Evolutionary conservation across 2,888 invertebrate species (phyloP).

Genomic region (Zaprionus obscuricornis): DNA sequence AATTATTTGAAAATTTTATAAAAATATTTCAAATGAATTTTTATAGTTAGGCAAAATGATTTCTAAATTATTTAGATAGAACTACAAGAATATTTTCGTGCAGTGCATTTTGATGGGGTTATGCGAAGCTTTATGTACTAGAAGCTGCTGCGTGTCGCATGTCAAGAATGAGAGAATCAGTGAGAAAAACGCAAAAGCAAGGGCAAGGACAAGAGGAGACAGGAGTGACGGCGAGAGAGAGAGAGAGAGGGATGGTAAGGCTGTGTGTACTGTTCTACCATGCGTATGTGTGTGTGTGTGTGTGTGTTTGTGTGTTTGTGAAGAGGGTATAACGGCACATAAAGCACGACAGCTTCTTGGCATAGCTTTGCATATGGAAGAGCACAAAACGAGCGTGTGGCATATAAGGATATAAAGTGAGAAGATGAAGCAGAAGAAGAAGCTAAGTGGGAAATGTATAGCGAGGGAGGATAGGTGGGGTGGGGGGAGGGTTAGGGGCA

Average conservation of each 20-base stretch:
- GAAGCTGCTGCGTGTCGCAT: conserved; percentile 51
- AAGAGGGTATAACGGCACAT: conserved; percentile 44
- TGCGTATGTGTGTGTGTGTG: too few species aligned
- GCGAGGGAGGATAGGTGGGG: not conserved
- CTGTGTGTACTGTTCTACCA: too few species aligned
- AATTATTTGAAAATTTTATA: not conserved
- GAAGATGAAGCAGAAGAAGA: too few species aligned
- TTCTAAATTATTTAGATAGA: not conserved
- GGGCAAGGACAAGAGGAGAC: not conserved
- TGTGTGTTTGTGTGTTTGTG: too few species aligned
- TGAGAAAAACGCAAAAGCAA: not conserved
- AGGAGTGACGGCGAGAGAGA: not conserved
- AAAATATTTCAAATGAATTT: not conserved
- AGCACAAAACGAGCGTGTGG: conserved; percentile 24
- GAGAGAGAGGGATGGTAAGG: not conserved
- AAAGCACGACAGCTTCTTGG: conserved; percentile 51
- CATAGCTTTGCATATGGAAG: conserved; percentile 53
- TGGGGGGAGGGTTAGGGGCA: not conserved
- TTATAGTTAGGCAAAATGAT: too few species aligned
- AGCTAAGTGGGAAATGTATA: too few species aligned
- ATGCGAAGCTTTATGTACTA: conserved; percentile 45
- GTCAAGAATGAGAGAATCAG: conserved; percentile 34
- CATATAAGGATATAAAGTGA: too few species aligned
- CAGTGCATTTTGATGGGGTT: conserved; percentile 44
- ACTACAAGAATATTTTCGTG: not conserved